phyloP scores from a whole-genome alignment of 2,888 invertebrate genomes.

The Tridacna crocea region DNA sequence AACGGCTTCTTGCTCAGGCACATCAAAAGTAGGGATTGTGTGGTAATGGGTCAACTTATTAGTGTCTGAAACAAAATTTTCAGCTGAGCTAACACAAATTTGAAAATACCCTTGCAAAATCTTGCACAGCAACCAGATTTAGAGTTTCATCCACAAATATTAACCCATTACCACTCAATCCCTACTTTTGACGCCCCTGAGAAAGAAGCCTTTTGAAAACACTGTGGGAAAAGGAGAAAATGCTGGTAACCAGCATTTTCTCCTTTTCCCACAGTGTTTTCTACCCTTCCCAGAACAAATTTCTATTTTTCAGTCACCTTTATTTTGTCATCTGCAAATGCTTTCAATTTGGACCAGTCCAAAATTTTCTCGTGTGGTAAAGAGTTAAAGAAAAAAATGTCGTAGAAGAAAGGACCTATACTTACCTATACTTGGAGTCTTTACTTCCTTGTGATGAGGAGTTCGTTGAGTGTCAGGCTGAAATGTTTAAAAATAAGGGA shows the following conservation, averaged over 20 bases:
- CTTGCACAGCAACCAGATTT: too few relatives aligned
- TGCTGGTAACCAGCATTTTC: too few relatives aligned
- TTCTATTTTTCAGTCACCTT: not conserved
- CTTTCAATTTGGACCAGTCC: not conserved
- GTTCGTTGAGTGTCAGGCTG: not conserved
- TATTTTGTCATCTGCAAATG: not conserved
- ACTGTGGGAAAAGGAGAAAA: too few relatives aligned
- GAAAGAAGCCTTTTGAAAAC: not conserved
- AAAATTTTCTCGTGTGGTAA: not conserved
- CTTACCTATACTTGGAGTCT: constrained; percentile 38
- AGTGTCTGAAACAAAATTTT: too few relatives aligned
- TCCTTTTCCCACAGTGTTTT: not conserved
- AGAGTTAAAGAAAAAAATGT: too few relatives aligned
- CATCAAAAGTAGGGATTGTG: too few relatives aligned
- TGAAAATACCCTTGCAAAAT: too few relatives aligned
- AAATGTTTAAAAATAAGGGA: not conserved
- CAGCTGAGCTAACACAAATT: too few relatives aligned
- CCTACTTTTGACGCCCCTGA: not conserved
- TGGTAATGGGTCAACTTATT: too few relatives aligned
- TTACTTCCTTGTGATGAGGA: constrained; percentile 17
- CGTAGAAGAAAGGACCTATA: too few relatives aligned
- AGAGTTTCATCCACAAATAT: too few relatives aligned
- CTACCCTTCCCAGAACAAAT: not conserved
- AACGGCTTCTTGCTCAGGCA: too few relatives aligned
- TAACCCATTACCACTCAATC: not conserved